Base-by-base conservation (phyloP, 2,113 vertebrate genomes). In the Carassius gibelio region DNA sequence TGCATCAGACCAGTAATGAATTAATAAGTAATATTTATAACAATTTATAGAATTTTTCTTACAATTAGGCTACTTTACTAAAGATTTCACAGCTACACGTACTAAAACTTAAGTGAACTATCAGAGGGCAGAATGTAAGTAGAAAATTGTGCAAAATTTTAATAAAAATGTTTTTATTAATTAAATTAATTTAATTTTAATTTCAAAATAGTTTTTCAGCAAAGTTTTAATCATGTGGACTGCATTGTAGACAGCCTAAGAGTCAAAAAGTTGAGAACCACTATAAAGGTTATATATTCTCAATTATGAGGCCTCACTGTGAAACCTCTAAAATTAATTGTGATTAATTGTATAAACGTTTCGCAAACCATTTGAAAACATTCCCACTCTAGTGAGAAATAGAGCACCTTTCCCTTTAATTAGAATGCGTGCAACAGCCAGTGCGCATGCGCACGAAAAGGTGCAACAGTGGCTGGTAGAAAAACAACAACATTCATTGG, bases 401-500 rank as follows among this genome's bases (percentile, higher is more conserved):
- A 7, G 17, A 3, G 11, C 50, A 17, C 5, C 84, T 88, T 90
- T 26, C 86, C 52, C 91, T 93, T 93, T 94, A 93, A 93, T 84
- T 30, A 0, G 11, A 8, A 15, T 5, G 59, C 83, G 77, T 71
- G 82, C 4, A 2, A 52, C 8, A n/a, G 34, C n/a, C 2, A 72
- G 4, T 3, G 93, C 62, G 94, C 94, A 92, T 93, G 95, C 91
- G 94, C 89, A 86, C 23, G 75, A 7, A 42, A 55, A 36, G n/a
- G 23, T 71, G 88, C 89, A 92, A 84, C 85, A 90, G 85, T 83
- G 87, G 84, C 79, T 68, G 15, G n/a, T 30, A 90, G 90, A 88
- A 94, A 91, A 95, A 95, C 93, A 95, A 93, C 94, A 94, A 92
- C 93, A 95, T 90, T 90, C 91, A 86, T 50, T 81, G 87, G 86